Evolutionary conservation across 2,113 vertebrate genomes (phyloP).

Genomic region (Sterrhoptilus dennistouni): DNA sequence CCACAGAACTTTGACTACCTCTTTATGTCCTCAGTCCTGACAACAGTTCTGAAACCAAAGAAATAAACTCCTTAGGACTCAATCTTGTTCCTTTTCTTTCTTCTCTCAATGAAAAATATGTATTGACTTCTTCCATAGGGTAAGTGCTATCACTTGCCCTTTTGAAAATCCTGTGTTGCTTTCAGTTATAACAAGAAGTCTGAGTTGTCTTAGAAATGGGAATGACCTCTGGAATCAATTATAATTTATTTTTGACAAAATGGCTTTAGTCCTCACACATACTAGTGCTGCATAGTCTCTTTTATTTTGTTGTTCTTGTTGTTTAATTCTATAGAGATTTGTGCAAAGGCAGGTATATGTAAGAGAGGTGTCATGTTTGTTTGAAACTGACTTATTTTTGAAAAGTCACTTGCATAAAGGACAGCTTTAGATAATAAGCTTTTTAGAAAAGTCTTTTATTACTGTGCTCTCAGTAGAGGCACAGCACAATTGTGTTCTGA

Average conservation of each 20-base stretch:
- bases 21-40: neutral
- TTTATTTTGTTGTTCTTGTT: neutral
- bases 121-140: neutral
- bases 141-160: neutral
- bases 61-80: neutral
- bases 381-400: neutral
- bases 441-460: neutral
- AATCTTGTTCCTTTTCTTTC: neutral
- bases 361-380: neutral
- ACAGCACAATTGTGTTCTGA: neutral
- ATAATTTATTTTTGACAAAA: neutral
- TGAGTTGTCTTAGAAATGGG: neutral
- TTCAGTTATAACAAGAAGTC: neutral
- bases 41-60: neutral
- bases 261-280: rapidly evolving
- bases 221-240: neutral
- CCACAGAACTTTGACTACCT: neutral
- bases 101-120: neutral
- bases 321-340: neutral
- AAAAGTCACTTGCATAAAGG: neutral
- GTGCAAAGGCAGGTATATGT: neutral
- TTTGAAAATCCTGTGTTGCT: neutral
- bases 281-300: neutral
- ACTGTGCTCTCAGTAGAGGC: neutral
- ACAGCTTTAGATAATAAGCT: neutral